Conservation (phyloP, 2,797 vertebrate genomes). For the Macropodus opercularis region DNA sequence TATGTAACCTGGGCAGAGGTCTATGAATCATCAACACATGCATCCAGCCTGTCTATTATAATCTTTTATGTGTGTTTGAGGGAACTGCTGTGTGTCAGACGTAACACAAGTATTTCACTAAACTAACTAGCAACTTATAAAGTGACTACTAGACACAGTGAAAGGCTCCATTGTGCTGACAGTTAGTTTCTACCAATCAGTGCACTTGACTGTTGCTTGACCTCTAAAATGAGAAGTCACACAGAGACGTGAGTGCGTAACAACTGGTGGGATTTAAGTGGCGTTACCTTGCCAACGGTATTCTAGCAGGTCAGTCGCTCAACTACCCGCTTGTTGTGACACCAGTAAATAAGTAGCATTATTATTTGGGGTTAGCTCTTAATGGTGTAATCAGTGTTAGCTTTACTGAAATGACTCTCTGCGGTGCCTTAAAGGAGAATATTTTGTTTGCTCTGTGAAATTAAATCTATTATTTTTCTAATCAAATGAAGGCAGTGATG, state of each 20-base stretch:
- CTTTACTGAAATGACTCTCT: slow-evolving; percentile 17
- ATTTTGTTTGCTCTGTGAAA: slow-evolving; percentile 40
- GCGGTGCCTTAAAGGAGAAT: slow-evolving; percentile 21
- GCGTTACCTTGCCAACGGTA: background rate
- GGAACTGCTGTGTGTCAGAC: too few relatives aligned
- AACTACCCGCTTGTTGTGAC: too few relatives aligned
- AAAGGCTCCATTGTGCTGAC: background rate
- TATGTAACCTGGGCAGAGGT: slow-evolving; percentile 21
- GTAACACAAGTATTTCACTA: background rate
- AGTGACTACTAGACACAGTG: background rate
- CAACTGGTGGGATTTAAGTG: background rate
- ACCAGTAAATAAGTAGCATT: background rate
- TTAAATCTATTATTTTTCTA: slow-evolving; percentile 59
- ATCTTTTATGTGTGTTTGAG: too few relatives aligned
- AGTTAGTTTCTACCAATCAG: slow-evolving; percentile 1
- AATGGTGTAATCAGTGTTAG: slow-evolving; percentile 25
- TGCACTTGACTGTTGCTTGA: slow-evolving; percentile 5
- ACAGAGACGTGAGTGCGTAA: slow-evolving; percentile 6
- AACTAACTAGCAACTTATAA: background rate
- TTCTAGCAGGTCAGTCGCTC: background rate
- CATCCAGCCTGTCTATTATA: slow-evolving; percentile 7
- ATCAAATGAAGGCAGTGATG: slow-evolving; percentile 51
- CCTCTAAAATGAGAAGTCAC: background rate
- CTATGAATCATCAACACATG: slow-evolving; percentile 30
- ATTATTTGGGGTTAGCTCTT: slow-evolving; percentile 14